A percentile compares a stretch with the other conserved stretches of the same genome.
Evolutionary conservation across 2,888 invertebrate species (phyloP).

Genomic region (Drosophila differens): DNA sequence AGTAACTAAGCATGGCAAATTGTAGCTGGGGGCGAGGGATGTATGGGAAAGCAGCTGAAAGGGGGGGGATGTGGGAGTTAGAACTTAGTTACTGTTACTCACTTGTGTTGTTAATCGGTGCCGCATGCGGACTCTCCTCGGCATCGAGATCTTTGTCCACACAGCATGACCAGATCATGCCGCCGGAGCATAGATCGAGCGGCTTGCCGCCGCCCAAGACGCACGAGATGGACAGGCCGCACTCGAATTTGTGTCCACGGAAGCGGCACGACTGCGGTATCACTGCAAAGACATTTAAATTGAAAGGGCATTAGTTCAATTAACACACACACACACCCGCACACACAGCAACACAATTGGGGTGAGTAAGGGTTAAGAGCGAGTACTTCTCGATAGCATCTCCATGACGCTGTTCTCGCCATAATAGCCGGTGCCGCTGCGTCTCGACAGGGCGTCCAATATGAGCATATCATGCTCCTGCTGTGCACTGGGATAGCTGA

Average conservation of each 20-base stretch:
- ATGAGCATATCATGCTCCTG: conserved; percentile 92
- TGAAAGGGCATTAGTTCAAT: conserved; percentile 48
- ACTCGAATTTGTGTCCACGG: conserved; percentile 94
- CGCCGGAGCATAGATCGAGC: conserved; percentile 95
- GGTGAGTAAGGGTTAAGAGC: conserved; percentile 2
- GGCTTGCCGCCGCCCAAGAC: conserved; percentile 95
- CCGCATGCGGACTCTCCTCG: conserved; percentile 86
- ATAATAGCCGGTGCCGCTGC: conserved; percentile 86
- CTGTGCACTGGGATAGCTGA: conserved; percentile 85
- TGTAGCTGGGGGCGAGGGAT: background rate
- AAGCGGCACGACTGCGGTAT: conserved; percentile 95
- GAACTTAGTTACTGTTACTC: conserved; percentile 86
- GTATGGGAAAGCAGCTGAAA: conserved; percentile 6
- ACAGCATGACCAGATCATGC: conserved; percentile 97
- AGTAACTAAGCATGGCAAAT: conserved; percentile 21
- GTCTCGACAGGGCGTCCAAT: conserved; percentile 90
- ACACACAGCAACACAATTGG: conserved; percentile 13
- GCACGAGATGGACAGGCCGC: conserved; percentile 95
- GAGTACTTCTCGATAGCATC: conserved; percentile 92
- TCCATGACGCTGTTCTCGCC: conserved; percentile 91
- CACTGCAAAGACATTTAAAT: conserved; percentile 88
- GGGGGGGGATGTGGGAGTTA: conserved; percentile 44
- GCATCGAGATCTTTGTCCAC: conserved; percentile 90
- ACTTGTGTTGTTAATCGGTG: conserved; percentile 94
- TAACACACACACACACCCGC: conserved; percentile 14